Evolutionary conservation across 2,797 vertebrate species (phyloP).

Genomic region (Trachops cirrhosus): DNA sequence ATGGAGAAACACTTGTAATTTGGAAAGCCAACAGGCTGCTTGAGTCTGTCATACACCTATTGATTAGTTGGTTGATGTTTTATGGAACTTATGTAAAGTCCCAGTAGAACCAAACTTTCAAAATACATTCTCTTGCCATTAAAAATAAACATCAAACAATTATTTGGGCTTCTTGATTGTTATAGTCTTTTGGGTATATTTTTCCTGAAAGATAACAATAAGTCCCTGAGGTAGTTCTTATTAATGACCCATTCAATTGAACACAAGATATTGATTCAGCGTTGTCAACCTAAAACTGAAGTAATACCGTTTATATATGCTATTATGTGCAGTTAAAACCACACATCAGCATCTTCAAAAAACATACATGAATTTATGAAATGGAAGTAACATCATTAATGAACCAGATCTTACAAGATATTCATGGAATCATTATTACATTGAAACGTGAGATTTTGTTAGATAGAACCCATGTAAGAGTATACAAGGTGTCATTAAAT

Average conservation of each 20-base stretch:
- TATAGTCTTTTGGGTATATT: slow-evolving; percentile 46
- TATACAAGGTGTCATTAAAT: background rate
- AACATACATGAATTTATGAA: background rate
- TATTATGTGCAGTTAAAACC: slow-evolving; percentile 50
- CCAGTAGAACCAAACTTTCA: slow-evolving; percentile 43
- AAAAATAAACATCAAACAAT: slow-evolving; percentile 44
- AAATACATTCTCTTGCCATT: slow-evolving; percentile 44
- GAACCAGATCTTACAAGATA: slow-evolving; percentile 11
- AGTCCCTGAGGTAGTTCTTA: slow-evolving; percentile 55
- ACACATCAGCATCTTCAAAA: background rate
- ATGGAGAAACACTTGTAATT: slow-evolving; percentile 48
- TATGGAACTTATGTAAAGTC: slow-evolving; percentile 35
- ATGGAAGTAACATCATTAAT: background rate
- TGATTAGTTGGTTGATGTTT: slow-evolving; percentile 46
- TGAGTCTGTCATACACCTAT: background rate
- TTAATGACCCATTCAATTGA: slow-evolving; percentile 67
- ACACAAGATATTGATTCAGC: slow-evolving; percentile 63
- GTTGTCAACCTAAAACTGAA: slow-evolving; percentile 63
- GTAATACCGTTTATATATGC: slow-evolving; percentile 49
- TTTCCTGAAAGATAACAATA: slow-evolving; percentile 56
- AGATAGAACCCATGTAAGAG: background rate
- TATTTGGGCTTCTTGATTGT: slow-evolving; percentile 47
- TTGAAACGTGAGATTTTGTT: slow-evolving; percentile 27
- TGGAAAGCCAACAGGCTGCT: slow-evolving; percentile 52
- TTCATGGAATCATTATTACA: slow-evolving; percentile 12